Evolutionary conservation across 1,140 invertebrate species (phyloP).

Genomic region (Plodia interpunctella): DNA sequence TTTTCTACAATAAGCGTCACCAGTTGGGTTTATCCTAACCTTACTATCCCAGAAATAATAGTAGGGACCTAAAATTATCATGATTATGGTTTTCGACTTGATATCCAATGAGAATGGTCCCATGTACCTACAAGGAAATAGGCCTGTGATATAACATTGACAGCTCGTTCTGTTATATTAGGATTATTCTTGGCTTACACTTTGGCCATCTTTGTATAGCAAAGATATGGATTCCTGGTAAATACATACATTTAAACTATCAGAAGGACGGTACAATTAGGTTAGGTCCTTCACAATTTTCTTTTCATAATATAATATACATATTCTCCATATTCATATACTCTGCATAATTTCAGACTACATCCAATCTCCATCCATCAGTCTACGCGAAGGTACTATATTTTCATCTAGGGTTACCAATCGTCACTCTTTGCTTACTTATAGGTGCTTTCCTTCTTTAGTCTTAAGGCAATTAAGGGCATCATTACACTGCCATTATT

Average conservation of each 20-base stretch:
- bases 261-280: conserved; percentile 46
- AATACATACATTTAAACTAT: conserved; percentile 20
- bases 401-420: not conserved
- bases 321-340: not conserved
- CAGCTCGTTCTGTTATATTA: not conserved
- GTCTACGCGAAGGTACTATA: conserved; percentile 7
- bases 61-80: conserved; percentile 51
- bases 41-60: conserved; percentile 56
- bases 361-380: not conserved
- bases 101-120: conserved; percentile 70
- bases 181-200: not conserved
- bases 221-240: conserved; percentile 5
- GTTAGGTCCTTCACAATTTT: conserved; percentile 29
- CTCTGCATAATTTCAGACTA: not conserved
- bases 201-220: not conserved
- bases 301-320: not conserved
- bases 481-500: too few species aligned
- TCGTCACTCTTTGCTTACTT: not conserved
- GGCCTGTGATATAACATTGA: conserved; percentile 32
- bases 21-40: conserved; percentile 59
- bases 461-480: too few species aligned
- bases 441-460: not conserved
- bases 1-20: conserved; percentile 70
- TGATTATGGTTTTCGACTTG: conserved; percentile 65
- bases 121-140: conserved; percentile 58